Evolutionary conservation across 2,797 vertebrate species (phyloP).

Genomic region (Oreortyx pictus): DNA sequence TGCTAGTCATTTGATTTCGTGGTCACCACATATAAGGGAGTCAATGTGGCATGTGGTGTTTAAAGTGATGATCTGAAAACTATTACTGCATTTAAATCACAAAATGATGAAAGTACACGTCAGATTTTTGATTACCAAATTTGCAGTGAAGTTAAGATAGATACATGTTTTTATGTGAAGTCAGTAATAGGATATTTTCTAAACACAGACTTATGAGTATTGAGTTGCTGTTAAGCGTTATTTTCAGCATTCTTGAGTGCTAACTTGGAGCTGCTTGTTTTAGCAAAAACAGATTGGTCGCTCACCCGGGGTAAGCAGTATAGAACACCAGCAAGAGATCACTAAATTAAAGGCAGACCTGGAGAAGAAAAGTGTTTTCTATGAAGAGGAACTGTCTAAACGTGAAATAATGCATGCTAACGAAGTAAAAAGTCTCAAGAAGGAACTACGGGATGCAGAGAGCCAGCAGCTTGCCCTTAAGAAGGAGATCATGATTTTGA

Average conservation of each 20-base stretch:
- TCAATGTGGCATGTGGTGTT: neutral
- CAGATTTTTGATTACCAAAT: neutral
- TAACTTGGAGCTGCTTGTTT: constrained; percentile 57
- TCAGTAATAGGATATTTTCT: neutral
- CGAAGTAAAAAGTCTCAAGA: constrained; percentile 92
- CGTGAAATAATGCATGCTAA: constrained; percentile 88
- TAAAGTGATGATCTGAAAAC: neutral
- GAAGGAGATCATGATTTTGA: constrained; percentile 96
- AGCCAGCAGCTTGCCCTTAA: constrained; percentile 94
- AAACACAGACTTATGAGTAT: neutral
- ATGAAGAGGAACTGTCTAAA: constrained; percentile 92
- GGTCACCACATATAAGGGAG: neutral
- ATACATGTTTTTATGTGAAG: neutral
- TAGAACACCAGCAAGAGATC: constrained; percentile 92
- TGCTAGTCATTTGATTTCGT: neutral
- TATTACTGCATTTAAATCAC: neutral
- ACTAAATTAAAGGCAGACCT: constrained; percentile 90
- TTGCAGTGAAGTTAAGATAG: neutral
- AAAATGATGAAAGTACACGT: neutral
- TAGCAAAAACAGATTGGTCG: constrained; percentile 91
- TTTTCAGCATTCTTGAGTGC: constrained; percentile 14
- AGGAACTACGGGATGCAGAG: constrained; percentile 94
- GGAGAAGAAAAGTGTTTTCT: constrained; percentile 92
- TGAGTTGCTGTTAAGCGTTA: neutral
- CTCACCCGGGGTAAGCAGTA: constrained; percentile 82